Conservation (phyloP, 2,113 vertebrate species). For the Mystacornis crossleyi region DNA sequence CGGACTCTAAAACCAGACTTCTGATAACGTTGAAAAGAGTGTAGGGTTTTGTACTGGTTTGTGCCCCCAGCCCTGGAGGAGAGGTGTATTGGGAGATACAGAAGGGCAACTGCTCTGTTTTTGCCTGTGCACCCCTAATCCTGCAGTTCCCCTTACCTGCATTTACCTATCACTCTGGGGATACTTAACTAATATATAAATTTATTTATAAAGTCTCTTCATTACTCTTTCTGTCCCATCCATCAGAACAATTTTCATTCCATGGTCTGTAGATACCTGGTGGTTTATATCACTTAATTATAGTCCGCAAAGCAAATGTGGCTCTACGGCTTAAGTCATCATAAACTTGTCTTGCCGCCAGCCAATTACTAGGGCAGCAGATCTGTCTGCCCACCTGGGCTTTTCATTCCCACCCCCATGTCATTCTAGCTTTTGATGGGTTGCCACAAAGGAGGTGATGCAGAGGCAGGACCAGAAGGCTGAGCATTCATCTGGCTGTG, state of each 20-base stretch:
- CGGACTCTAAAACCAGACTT: rapidly evolving
- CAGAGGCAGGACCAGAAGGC: background rate
- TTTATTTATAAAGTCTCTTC: background rate
- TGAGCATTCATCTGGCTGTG: background rate
- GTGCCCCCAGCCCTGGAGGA: background rate
- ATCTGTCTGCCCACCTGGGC: background rate
- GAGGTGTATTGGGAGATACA: background rate
- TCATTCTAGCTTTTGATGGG: background rate
- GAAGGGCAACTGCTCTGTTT: background rate
- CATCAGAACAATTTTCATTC: background rate
- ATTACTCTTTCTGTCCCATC: background rate
- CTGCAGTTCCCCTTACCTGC: background rate
- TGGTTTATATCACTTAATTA: background rate
- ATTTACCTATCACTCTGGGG: background rate
- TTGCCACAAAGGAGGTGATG: background rate
- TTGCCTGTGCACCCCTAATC: background rate
- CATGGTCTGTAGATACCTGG: background rate
- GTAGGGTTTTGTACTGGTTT: background rate
- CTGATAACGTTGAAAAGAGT: background rate
- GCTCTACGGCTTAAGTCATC: background rate
- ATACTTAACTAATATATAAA: background rate
- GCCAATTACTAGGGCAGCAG: background rate
- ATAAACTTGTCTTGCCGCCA: background rate
- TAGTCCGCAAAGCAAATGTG: background rate
- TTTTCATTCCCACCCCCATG: background rate